Conservation (phyloP, 1,140 invertebrate genomes). For the Periplaneta americana region DNA sequence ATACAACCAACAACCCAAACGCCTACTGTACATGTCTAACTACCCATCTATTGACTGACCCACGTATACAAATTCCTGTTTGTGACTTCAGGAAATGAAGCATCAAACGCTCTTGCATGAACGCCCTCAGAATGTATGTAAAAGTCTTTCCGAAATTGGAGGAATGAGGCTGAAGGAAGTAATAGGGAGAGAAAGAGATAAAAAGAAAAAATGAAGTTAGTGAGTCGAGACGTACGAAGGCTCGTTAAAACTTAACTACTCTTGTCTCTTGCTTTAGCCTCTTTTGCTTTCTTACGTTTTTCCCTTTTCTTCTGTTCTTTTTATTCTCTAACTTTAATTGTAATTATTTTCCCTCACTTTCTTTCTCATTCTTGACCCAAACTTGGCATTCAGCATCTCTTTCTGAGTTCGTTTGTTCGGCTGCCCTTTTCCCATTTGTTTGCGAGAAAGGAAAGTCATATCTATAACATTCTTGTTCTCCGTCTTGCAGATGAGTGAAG, state of each 20-base stretch:
- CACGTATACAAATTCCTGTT: no score
- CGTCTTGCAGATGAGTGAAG: background rate
- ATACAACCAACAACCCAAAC: no score
- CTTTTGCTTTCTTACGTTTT: no score
- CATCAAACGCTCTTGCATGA: no score
- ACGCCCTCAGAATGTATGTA: background rate
- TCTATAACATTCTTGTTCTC: background rate
- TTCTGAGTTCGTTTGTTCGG: background rate
- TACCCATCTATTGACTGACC: no score
- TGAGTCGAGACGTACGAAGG: background rate
- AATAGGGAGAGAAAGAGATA: background rate
- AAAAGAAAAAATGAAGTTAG: background rate
- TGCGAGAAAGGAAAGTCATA: no score
- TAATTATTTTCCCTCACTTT: background rate
- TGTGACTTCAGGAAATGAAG: no score
- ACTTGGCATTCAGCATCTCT: background rate
- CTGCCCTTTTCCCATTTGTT: background rate
- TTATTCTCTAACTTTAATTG: background rate
- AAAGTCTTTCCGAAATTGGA: background rate
- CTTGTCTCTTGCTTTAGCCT: background rate
- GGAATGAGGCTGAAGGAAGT: background rate
- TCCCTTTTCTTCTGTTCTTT: background rate
- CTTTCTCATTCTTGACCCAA: background rate
- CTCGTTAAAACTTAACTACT: background rate
- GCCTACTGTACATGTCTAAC: no score